Evolutionary conservation across 2,113 vertebrate species (phyloP).

Genomic region (Paralichthys olivaceus): DNA sequence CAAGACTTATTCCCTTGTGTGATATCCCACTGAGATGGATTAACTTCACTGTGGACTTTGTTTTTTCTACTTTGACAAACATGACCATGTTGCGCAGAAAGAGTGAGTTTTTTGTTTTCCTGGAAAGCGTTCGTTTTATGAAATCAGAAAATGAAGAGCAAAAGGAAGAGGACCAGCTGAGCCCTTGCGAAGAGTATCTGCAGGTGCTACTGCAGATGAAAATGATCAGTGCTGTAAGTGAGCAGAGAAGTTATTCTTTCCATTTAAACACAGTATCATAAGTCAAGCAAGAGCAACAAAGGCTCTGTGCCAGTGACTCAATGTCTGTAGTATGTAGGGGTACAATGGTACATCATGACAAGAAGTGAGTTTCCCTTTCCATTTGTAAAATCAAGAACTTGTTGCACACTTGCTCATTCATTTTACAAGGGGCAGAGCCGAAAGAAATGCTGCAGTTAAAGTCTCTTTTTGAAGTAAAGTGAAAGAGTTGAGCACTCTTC

Average conservation of each 20-base stretch:
- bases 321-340: neutral
- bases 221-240: slow-evolving; percentile 77
- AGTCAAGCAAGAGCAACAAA: neutral
- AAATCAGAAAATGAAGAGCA: slow-evolving; percentile 45
- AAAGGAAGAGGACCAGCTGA: slow-evolving; percentile 4
- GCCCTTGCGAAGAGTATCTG: slow-evolving; percentile 72
- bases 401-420: neutral
- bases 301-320: neutral
- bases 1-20: neutral
- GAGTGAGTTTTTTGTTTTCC: slow-evolving; percentile 75
- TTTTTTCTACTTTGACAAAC: neutral
- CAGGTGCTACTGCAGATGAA: slow-evolving; percentile 78
- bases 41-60: neutral
- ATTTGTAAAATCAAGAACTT: neutral
- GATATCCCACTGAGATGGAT: slow-evolving; percentile 43
- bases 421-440: neutral
- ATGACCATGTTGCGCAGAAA: slow-evolving; percentile 71
- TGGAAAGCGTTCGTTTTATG: slow-evolving; percentile 53
- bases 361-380: neutral
- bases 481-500: slow-evolving; percentile 48
- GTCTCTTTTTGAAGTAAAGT: slow-evolving; percentile 7
- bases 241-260: neutral
- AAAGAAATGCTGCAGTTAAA: neutral
- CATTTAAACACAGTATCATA: too few relatives aligned
- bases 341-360: neutral